Evolutionary conservation across 2,888 invertebrate species (phyloP).

Genomic region (Baccha elongata): DNA sequence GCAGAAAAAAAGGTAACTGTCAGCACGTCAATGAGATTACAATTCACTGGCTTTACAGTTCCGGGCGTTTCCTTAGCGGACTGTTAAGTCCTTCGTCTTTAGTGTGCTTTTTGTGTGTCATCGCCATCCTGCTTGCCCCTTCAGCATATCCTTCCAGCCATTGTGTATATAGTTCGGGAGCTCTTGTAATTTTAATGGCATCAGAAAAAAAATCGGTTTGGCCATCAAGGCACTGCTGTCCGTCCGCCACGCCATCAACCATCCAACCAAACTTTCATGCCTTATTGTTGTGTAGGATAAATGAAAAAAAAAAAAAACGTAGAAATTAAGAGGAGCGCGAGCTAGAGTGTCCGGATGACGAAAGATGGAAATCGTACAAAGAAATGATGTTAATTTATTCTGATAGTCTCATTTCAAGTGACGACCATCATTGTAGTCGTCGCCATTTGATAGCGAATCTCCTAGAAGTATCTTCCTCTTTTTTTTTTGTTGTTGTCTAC

Average conservation of each 20-base stretch:
- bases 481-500: neutral
- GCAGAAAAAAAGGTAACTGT: conserved; percentile 63
- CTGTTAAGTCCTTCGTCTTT: conserved; percentile 57
- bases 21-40: conserved; percentile 70
- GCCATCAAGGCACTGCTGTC: conserved; percentile 10
- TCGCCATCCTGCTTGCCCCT: conserved; percentile 20
- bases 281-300: conserved; percentile 45
- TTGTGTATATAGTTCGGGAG: conserved; percentile 46
- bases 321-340: conserved; percentile 39
- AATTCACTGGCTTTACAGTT: conserved; percentile 70
- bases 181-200: conserved; percentile 63
- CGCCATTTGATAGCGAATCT: conserved; percentile 15
- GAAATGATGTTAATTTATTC: conserved; percentile 70
- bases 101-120: conserved; percentile 28
- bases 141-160: conserved; percentile 54
- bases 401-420: conserved; percentile 63
- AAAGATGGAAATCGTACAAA: conserved; percentile 47
- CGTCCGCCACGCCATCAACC: neutral
- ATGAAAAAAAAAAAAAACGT: conserved; percentile 50
- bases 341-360: conserved; percentile 29
- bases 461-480: neutral
- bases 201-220: conserved; percentile 25
- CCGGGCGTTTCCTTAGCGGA: conserved; percentile 58
- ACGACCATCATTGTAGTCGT: conserved; percentile 39
- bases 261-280: conserved; percentile 24